These are phyloP conservation scores for Cotesia congregata DNA, from an alignment of 2,888 invertebrate species.

Conservation along the genomic window DNA sequence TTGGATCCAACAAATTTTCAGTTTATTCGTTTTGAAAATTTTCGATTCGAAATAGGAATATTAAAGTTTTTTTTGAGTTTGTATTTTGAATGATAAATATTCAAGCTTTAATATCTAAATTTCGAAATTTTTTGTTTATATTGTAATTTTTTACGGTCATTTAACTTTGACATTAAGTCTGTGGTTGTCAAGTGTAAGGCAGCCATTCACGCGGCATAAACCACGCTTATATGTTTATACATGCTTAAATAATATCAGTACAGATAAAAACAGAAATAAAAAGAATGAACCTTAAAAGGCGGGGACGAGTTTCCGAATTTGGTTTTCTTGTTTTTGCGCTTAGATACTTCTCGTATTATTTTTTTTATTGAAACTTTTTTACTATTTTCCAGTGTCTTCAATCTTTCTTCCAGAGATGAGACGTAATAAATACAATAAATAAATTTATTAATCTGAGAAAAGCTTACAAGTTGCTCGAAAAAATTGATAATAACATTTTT, in stretches of 20 bases:
- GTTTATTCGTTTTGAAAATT: too few relatives aligned
- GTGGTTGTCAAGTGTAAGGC: conserved; percentile 61
- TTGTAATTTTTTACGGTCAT: conserved; percentile 10
- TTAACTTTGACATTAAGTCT: conserved; percentile 17
- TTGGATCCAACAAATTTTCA: too few relatives aligned
- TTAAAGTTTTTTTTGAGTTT: too few relatives aligned
- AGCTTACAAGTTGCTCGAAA: too few relatives aligned
- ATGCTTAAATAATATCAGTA: conserved; percentile 9
- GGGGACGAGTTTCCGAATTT: conserved; percentile 65
- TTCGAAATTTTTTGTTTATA: neutral
- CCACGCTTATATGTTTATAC: conserved; percentile 35
- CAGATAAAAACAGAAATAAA: conserved; percentile 40
- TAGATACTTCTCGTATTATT: conserved; percentile 43
- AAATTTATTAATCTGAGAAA: neutral
- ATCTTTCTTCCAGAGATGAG: neutral
- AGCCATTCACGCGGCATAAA: conserved; percentile 57
- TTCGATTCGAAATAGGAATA: too few relatives aligned
- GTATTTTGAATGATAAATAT: too few relatives aligned
- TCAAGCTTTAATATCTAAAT: too few relatives aligned
- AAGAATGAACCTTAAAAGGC: conserved; percentile 58
- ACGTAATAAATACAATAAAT: neutral
- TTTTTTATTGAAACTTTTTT: conserved; percentile 53
- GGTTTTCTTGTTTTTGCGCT: conserved; percentile 43
- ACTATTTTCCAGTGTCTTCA: conserved; percentile 17
- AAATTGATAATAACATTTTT: too few relatives aligned